These are phyloP conservation scores for Acridotheres tristis DNA, from an alignment of 2,797 vertebrate genomes.

Conservation along the genomic window DNA sequence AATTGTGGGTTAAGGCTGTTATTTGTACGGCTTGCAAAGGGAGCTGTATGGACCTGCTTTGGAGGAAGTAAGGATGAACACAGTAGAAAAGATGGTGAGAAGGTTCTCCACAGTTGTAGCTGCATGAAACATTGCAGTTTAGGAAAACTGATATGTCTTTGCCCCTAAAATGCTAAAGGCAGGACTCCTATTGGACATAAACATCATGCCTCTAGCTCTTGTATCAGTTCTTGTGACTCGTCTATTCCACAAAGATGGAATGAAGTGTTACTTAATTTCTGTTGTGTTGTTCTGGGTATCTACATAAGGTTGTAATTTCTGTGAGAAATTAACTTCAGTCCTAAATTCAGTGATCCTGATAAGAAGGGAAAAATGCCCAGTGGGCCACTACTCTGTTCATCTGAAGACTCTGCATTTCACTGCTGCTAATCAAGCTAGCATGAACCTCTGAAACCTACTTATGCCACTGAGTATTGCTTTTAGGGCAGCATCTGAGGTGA, in stretches of 20 bases:
- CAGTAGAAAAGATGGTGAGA: neutral
- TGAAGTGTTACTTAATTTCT: neutral
- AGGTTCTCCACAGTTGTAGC: neutral
- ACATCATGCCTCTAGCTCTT: neutral
- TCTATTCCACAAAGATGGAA: neutral
- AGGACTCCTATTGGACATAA: neutral
- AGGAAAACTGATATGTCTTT: neutral
- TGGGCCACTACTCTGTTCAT: neutral
- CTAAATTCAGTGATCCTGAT: neutral
- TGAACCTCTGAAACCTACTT: neutral
- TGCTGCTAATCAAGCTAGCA: neutral
- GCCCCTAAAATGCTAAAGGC: neutral
- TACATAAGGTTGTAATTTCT: neutral
- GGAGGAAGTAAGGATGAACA: neutral
- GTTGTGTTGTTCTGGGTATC: neutral
- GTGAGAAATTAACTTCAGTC: neutral
- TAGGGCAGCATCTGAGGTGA: neutral
- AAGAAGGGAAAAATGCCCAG: neutral
- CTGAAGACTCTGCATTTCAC: neutral
- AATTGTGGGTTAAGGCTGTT: neutral
- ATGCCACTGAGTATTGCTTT: neutral
- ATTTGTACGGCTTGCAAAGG: neutral
- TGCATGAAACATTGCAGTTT: neutral
- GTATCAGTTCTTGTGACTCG: neutral
- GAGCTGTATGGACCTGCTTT: neutral